Evolutionary conservation across 2,888 invertebrate species (phyloP).

Genomic region (Temnothorax ravouxi): DNA sequence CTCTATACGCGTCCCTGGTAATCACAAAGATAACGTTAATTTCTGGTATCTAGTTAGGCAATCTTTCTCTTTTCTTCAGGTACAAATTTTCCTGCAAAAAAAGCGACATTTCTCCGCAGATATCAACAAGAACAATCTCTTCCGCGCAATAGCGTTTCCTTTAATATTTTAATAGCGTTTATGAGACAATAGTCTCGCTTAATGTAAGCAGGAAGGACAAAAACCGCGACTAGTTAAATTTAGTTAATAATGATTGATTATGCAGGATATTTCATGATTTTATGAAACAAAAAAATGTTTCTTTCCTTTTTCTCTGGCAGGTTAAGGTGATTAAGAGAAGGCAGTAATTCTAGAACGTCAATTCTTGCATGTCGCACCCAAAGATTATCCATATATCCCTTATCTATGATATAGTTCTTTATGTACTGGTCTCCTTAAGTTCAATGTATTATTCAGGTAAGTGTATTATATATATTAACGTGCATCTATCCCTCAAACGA

Average conservation of each 20-base stretch:
- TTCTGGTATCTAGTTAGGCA: slow-evolving; percentile 40
- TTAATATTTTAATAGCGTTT: slow-evolving; percentile 3
- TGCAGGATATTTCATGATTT: neutral
- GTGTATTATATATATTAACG: slow-evolving; percentile 49
- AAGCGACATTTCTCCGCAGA: neutral
- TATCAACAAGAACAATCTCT: slow-evolving; percentile 13
- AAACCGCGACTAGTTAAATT: neutral
- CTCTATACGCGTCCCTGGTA: slow-evolving; percentile 20
- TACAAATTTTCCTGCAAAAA: slow-evolving; percentile 30
- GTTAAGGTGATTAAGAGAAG: neutral
- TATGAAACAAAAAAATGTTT: neutral
- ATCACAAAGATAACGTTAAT: slow-evolving; percentile 59
- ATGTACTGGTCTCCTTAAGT: slow-evolving; percentile 28
- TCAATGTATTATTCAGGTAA: slow-evolving; percentile 50
- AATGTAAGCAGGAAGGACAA: neutral
- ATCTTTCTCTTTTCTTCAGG: slow-evolving; percentile 10
- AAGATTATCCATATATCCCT: slow-evolving; percentile 12
- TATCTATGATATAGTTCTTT: slow-evolving; percentile 16
- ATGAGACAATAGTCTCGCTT: neutral
- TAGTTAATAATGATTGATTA: neutral
- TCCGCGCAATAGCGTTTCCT: neutral
- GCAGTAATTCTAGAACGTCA: neutral
- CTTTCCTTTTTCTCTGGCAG: neutral
- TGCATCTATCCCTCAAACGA: slow-evolving; percentile 48
- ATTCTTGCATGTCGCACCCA: slow-evolving; percentile 19